phyloP scores from a whole-genome alignment of 2,797 vertebrate genomes.

The Rallus crepitans region DNA sequence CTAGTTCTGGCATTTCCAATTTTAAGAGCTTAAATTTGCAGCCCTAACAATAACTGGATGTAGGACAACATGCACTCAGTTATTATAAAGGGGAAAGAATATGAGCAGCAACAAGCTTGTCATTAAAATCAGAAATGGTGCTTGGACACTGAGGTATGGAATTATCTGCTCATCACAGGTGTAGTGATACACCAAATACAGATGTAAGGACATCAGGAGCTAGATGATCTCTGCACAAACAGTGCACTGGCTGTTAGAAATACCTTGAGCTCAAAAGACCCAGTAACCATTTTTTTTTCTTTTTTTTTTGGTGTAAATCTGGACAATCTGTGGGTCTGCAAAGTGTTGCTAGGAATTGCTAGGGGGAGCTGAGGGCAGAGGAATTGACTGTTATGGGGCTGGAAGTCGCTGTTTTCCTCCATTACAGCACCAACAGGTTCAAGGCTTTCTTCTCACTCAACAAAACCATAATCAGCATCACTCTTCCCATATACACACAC shows the following conservation, averaged over 20 bases:
- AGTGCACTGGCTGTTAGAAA: neutral
- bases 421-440: accelerated
- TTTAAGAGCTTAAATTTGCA: neutral
- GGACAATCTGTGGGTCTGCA: neutral
- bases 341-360: neutral
- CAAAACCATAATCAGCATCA: neutral
- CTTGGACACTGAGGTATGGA: neutral
- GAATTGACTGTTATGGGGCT: neutral
- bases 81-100: neutral
- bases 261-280: neutral
- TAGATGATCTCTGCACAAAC: neutral
- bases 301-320: neutral
- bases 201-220: neutral
- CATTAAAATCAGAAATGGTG: neutral
- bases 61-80: neutral
- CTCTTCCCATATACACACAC: neutral
- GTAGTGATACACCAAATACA: neutral
- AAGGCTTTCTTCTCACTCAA: neutral
- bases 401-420: neutral
- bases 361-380: neutral
- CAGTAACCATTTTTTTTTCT: neutral
- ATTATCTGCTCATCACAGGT: neutral
- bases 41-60: neutral
- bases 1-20: neutral
- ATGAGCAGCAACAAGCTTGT: neutral